These are phyloP conservation scores for Cephalotes varians DNA, from an alignment of 2,888 invertebrate species.

Conservation along the genomic window DNA sequence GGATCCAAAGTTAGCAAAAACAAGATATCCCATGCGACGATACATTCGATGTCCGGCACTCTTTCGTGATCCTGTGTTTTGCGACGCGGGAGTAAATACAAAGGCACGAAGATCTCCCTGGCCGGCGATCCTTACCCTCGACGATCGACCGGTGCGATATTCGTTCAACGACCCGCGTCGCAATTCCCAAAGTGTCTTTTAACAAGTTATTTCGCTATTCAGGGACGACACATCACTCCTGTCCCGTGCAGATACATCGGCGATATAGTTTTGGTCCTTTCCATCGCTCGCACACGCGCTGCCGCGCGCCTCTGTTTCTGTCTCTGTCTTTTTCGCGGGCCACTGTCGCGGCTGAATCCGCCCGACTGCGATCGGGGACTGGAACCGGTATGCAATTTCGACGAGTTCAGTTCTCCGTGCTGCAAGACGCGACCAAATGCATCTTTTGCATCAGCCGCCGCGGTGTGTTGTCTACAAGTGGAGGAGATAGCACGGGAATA, in stretches of 20 bases:
- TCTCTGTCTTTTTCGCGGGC: constrained; percentile 44
- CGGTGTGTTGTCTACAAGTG: constrained; percentile 3
- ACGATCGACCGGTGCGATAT: constrained; percentile 25
- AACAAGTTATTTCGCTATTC: constrained; percentile 22
- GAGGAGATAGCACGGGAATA: neutral
- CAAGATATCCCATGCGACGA: neutral
- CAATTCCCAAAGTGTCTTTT: constrained; percentile 43
- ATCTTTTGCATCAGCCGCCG: constrained; percentile 3
- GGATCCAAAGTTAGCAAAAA: neutral
- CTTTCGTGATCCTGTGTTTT: constrained; percentile 24
- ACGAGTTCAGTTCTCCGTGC: constrained; percentile 17
- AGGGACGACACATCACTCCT: constrained; percentile 20
- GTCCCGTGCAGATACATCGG: neutral
- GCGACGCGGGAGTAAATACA: neutral
- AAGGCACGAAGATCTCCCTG: constrained; percentile 8
- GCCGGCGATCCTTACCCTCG: neutral
- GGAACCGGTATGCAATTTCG: constrained; percentile 51
- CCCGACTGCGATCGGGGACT: constrained; percentile 24
- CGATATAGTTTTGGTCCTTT: constrained; percentile 21
- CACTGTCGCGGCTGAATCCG: constrained; percentile 17
- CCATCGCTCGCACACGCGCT: constrained; percentile 19
- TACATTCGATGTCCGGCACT: neutral
- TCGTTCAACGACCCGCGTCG: constrained; percentile 21
- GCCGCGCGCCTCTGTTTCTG: constrained; percentile 27
- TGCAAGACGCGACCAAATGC: constrained; percentile 16